A percentile compares a stretch with the other conserved stretches of the same genome.
Evolutionary conservation across 2,113 vertebrate species (phyloP).

Genomic region (Saguinus midas): DNA sequence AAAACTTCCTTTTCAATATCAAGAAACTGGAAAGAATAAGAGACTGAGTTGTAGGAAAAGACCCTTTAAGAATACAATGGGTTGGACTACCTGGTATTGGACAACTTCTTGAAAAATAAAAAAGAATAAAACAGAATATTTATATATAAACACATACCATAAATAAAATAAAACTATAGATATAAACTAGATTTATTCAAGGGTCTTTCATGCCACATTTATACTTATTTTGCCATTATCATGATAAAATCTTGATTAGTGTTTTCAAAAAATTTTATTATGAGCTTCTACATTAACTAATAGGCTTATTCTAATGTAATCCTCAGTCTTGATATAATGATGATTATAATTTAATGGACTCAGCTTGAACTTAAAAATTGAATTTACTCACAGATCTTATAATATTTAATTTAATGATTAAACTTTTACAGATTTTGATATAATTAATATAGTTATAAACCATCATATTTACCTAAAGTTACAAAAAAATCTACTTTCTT

Average conservation of each 20-base stretch:
- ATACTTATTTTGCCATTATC: neutral
- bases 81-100: neutral
- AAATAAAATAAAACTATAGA: neutral
- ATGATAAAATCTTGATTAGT: neutral
- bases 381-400: neutral
- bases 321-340: neutral
- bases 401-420: neutral
- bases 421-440: neutral
- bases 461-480: neutral
- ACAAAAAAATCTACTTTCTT: neutral
- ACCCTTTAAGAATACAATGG: neutral
- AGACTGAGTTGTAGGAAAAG: neutral
- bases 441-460: neutral
- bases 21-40: neutral
- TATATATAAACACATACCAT: neutral
- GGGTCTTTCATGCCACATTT: neutral
- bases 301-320: neutral
- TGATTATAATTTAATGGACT: neutral
- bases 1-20: neutral
- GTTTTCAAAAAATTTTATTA: neutral
- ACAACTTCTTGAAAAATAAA: neutral
- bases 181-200: neutral
- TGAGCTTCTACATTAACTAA: neutral
- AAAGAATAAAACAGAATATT: neutral
- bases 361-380: neutral